phyloP scores from a whole-genome alignment of 1,140 invertebrate genomes.

The Triops longicaudatus region DNA sequence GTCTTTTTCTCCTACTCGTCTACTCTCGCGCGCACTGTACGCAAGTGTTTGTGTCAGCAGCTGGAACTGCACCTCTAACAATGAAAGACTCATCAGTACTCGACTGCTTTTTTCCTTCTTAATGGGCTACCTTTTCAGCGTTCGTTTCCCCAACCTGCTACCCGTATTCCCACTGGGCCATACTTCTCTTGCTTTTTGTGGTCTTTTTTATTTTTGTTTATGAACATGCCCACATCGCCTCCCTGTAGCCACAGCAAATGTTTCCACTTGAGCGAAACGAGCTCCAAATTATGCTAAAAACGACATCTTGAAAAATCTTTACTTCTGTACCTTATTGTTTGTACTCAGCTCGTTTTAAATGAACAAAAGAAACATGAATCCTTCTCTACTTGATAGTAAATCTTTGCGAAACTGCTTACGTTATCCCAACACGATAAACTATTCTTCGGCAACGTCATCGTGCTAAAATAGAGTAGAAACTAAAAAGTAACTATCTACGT shows the following conservation, averaged over 20 bases:
- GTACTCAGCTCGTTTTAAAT: not conserved
- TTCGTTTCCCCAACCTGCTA: not conserved
- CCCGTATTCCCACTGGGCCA: not conserved
- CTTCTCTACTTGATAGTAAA: not conserved
- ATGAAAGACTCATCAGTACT: not conserved
- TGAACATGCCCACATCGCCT: not conserved
- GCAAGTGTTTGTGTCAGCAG: slow-evolving; percentile 14
- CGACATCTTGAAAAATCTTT: not conserved
- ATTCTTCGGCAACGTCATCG: not conserved
- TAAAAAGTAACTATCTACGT: not conserved
- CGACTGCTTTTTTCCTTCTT: not conserved
- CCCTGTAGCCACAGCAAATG: not conserved
- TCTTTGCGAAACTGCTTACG: not conserved
- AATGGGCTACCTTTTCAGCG: slow-evolving; percentile 11
- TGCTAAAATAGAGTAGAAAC: not conserved
- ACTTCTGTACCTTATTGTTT: not conserved
- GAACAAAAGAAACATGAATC: not conserved
- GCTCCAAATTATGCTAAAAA: not conserved
- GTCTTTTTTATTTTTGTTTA: not conserved
- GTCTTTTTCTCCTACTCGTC: not conserved
- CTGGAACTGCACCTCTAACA: not conserved
- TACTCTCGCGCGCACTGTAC: not conserved
- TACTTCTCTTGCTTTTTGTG: not conserved
- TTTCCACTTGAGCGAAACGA: not conserved
- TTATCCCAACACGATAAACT: not conserved